These are phyloP conservation scores for Accipiter virgatus DNA, from an alignment of 2,113 vertebrate genomes.

Conservation along the genomic window DNA sequence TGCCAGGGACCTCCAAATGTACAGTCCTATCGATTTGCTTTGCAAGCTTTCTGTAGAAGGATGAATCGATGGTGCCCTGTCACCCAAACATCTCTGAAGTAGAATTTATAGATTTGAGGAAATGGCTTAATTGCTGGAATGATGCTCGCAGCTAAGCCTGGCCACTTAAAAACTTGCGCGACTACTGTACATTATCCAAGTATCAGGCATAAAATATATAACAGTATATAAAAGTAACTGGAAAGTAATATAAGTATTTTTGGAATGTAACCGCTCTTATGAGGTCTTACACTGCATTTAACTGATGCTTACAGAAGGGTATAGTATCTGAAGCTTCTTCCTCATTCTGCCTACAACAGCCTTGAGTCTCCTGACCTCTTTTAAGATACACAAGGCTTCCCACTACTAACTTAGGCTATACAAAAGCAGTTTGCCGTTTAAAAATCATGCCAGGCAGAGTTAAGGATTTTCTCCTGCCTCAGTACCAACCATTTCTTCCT, in stretches of 20 bases:
- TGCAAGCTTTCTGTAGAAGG: conserved; percentile 21
- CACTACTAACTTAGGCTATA: neutral
- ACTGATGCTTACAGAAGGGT: neutral
- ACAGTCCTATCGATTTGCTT: conserved; percentile 35
- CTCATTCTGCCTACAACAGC: neutral
- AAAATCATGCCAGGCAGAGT: neutral
- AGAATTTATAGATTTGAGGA: conserved; percentile 29
- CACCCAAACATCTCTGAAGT: conserved; percentile 18
- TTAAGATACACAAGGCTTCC: neutral
- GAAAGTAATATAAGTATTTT: neutral
- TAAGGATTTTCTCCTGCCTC: neutral
- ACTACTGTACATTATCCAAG: neutral
- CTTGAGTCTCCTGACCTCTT: neutral
- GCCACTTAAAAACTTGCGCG: neutral
- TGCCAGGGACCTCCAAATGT: neutral
- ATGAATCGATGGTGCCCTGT: conserved; percentile 27
- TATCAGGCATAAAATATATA: neutral
- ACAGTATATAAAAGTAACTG: neutral
- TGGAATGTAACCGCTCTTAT: neutral
- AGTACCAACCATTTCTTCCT: neutral
- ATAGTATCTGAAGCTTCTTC: neutral
- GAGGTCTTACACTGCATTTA: neutral
- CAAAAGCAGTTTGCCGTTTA: neutral
- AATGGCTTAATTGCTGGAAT: conserved; percentile 36
- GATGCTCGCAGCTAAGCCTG: neutral